Evolutionary conservation across 2,797 vertebrate species (phyloP).

Genomic region (Lepilemur septentrionalis): DNA sequence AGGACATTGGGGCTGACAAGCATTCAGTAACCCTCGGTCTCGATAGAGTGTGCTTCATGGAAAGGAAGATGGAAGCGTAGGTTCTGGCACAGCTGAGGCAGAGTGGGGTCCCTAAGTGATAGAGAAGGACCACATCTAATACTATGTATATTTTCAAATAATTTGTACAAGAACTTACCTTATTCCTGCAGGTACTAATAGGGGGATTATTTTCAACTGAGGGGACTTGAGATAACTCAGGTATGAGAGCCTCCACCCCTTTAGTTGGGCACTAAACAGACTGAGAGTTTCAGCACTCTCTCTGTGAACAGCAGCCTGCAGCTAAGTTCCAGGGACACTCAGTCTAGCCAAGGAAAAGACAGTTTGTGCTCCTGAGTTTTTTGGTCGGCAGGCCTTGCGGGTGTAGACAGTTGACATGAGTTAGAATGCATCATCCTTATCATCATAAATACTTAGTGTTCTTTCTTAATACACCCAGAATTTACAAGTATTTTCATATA

Average conservation of each 20-base stretch:
- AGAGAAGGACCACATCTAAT: not conserved
- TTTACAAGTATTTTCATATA: not conserved
- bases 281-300: constrained; percentile 77
- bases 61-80: not conserved
- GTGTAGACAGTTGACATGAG: not conserved
- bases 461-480: not conserved
- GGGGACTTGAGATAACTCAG: not conserved
- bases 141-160: not conserved
- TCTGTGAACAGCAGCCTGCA: constrained; percentile 75
- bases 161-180: not conserved
- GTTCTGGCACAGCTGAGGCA: not conserved
- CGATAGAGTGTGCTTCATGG: not conserved
- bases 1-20: not conserved
- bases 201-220: not conserved
- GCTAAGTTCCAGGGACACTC: not conserved
- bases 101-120: not conserved
- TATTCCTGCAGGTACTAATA: not conserved
- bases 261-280: not conserved
- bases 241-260: not conserved
- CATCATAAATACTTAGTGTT: not conserved
- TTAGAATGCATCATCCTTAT: not conserved
- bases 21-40: not conserved
- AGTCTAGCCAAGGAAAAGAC: not conserved
- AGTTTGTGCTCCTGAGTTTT: not conserved
- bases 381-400: not conserved